Evolutionary conservation across 2,888 invertebrate species (phyloP).

Genomic region (Hypercompe scribonia): DNA sequence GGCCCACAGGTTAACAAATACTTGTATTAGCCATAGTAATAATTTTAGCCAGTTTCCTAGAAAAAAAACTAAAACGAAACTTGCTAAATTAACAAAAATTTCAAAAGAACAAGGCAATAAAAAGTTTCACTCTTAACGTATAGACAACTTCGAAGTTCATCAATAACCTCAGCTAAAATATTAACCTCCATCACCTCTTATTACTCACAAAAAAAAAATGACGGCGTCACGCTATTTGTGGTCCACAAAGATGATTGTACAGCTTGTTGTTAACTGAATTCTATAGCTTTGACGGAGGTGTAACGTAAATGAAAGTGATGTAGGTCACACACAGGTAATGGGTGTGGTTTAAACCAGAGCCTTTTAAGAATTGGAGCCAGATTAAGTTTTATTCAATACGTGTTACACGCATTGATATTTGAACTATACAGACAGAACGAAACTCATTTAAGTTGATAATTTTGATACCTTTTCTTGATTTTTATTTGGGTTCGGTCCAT

Average conservation of each 20-base stretch:
- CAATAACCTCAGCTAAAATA: not conserved
- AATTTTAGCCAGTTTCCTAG: no score
- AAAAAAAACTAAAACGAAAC: no score
- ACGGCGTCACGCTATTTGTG: slow-evolving; percentile 8
- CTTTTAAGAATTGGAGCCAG: no score
- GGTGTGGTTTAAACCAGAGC: not conserved
- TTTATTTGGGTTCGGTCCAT: not conserved
- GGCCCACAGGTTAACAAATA: no score
- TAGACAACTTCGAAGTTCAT: not conserved
- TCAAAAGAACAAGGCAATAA: not conserved
- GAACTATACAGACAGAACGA: no score
- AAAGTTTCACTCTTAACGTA: not conserved
- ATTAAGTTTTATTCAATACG: no score
- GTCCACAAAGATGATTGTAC: slow-evolving; percentile 8
- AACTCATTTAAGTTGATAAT: no score
- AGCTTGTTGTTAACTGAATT: slow-evolving; percentile 37
- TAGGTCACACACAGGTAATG: slow-evolving; percentile 1
- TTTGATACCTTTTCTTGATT: not conserved
- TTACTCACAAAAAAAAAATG: slow-evolving; percentile 6
- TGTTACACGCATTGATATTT: no score
- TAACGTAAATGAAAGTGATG: slow-evolving; percentile 14
- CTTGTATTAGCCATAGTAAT: no score
- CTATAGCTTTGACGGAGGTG: slow-evolving; percentile 36
- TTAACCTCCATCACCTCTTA: slow-evolving; percentile 7
- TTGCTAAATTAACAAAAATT: not conserved